Base-by-base conservation (phyloP, 35 echinoderm and acorn worm genomes). In the Diadema setosum region DNA sequence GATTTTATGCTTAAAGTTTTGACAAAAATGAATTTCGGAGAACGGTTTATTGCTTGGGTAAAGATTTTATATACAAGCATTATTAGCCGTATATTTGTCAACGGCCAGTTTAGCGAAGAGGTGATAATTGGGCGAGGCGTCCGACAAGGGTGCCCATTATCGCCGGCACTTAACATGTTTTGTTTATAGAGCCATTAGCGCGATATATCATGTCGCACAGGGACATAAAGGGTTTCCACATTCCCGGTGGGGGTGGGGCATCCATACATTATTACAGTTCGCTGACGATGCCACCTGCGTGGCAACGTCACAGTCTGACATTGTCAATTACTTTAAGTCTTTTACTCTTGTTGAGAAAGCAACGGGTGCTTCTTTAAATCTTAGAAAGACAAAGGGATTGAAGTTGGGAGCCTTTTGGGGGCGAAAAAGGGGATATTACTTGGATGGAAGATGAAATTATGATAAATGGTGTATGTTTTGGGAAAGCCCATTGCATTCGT, bases 141-240 rank as follows among this genome's bases (percentile, higher is more conserved):
- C 9, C 24, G 87, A 43, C 87, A 83, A 30, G 87, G 87, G 0
- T 89, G 87, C 29, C 87, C 87, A 12, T 57, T 89, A n/a, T 89
- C 87, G 17, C 70, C 87, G 12, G 46, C 46, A 4, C 29, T 89
- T n/a, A n/a, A 23, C 83, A 90, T 83, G 78, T 90, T 5, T 83
- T 90, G 29, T 90, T 81, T 25, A 59, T 58, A 3, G 87, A 83
- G 56, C 87, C 87, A 24, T 65, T 90, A 40, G 84, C 84, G 5
- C 63, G 39, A 30, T 87, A 75, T 70, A 87, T 87, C 30, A 26
- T 65, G 16, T 42, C 18, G 8, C 5, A 15, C 5, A 70, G 17
- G 14, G 39, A 16, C 18, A 87, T 50, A 18, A 20, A 18, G 9
- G 64, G 84, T 29, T 87, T 87, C 33, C 37, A 3, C 9, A 50